Conservation (phyloP, 2,113 vertebrate species). For the Nothocercus julius region DNA sequence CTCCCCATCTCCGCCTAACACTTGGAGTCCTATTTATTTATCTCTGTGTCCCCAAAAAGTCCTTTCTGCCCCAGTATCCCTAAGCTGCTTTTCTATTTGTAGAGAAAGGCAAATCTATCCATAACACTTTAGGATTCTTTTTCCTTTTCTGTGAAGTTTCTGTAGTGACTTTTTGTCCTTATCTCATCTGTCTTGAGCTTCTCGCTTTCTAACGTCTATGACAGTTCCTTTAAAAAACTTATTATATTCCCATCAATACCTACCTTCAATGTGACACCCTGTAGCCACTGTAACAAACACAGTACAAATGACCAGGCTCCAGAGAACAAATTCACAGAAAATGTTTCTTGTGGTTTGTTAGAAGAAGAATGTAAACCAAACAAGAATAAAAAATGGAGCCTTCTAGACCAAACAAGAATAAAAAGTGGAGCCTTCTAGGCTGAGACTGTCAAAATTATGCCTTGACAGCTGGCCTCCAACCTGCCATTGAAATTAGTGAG, state of each 20-base stretch:
- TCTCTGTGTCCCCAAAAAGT: background rate
- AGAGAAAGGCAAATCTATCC: background rate
- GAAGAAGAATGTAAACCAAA: background rate
- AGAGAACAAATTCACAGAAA: slow-evolving; percentile 7
- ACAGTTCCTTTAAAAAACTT: slow-evolving; percentile 44
- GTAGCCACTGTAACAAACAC: background rate
- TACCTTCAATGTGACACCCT: background rate
- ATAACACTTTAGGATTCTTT: background rate
- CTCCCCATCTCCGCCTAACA: background rate
- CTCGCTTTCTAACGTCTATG: background rate
- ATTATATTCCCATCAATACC: slow-evolving; percentile 32
- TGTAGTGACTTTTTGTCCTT: background rate
- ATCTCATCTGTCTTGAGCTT: slow-evolving; percentile 4
- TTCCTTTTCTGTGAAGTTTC: background rate
- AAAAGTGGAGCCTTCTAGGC: accelerated
- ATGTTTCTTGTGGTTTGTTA: background rate
- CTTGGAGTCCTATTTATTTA: background rate
- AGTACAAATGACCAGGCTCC: background rate
- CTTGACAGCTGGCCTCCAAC: background rate
- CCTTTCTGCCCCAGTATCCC: background rate
- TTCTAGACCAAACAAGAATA: background rate
- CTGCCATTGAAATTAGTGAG: background rate
- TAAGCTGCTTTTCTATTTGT: background rate
- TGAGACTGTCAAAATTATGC: background rate
- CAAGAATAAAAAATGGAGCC: background rate